phyloP scores from a whole-genome alignment of 2,797 vertebrate species.

The Rhinophrynus dorsalis region DNA sequence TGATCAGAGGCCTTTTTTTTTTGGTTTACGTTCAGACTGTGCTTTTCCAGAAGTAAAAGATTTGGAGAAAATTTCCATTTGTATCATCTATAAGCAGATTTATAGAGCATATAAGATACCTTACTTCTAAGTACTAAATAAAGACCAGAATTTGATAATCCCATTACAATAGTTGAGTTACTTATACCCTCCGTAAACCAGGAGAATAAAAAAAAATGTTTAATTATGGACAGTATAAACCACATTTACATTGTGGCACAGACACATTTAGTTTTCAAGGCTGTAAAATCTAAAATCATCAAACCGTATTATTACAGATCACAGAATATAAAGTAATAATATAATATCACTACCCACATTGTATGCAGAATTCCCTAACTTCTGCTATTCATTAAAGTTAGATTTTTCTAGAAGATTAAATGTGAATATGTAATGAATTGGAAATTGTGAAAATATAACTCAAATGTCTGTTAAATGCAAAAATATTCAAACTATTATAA shows the following conservation, averaged over 20 bases:
- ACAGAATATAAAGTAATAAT: slow-evolving; percentile 32
- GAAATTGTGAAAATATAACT: slow-evolving; percentile 34
- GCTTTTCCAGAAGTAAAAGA: too few relatives aligned
- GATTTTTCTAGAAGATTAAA: slow-evolving; percentile 18
- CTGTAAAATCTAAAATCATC: slow-evolving; percentile 25
- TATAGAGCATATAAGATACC: not conserved
- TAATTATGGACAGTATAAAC: slow-evolving; percentile 33
- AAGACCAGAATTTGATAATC: not conserved
- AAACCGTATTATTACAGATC: slow-evolving; percentile 1
- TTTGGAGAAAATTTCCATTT: too few relatives aligned
- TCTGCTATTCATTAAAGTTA: slow-evolving; percentile 34
- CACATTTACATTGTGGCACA: slow-evolving; percentile 6
- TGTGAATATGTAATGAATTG: slow-evolving; percentile 30
- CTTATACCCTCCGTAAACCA: not conserved
- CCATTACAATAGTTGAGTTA: not conserved
- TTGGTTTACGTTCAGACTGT: too few relatives aligned
- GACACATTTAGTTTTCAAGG: not conserved
- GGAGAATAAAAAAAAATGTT: slow-evolving; percentile 2
- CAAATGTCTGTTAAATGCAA: slow-evolving; percentile 13
- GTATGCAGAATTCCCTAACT: slow-evolving; percentile 19
- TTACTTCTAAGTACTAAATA: not conserved
- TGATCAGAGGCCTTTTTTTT: too few relatives aligned
- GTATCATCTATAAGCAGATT: not conserved
- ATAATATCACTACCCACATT: slow-evolving; percentile 14
- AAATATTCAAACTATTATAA: slow-evolving; percentile 15